A percentile compares a stretch with the other conserved stretches of the same genome.
Conservation (phyloP, 2,888 invertebrate genomes). For the Labia minor region DNA sequence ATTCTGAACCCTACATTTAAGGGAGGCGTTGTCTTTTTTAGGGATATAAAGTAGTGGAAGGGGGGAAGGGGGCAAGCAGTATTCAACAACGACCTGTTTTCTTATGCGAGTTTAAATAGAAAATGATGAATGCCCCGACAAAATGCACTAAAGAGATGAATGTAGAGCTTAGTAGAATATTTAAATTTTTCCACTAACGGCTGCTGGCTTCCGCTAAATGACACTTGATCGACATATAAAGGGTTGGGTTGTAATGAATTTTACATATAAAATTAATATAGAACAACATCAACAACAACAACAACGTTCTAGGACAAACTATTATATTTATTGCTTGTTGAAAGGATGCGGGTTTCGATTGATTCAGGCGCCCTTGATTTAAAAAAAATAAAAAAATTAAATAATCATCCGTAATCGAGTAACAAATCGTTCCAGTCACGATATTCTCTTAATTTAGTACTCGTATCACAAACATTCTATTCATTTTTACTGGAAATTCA, state of each 20-base stretch:
- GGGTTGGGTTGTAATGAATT: not conserved
- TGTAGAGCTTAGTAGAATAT: not conserved
- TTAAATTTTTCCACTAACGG: conserved; percentile 6
- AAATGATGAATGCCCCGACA: conserved; percentile 13
- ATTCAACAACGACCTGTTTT: conserved; percentile 4
- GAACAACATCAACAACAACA: not conserved
- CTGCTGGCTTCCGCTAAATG: not conserved
- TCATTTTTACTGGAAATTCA: no score
- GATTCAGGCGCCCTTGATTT: conserved; percentile 3
- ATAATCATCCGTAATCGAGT: not conserved
- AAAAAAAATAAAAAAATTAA: not conserved
- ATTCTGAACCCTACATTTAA: not conserved
- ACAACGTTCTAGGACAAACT: not conserved
- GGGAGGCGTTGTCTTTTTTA: not conserved
- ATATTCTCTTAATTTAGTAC: no score
- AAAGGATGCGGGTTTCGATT: not conserved
- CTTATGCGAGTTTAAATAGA: not conserved
- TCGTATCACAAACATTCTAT: no score
- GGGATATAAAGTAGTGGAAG: no score
- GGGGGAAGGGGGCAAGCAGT: no score
- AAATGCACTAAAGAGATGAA: not conserved
- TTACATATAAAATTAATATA: conserved; percentile 3
- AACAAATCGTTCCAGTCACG: no score
- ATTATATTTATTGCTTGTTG: no score
- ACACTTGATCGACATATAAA: conserved; percentile 7